These are phyloP conservation scores for Araneus ventricosus DNA, from an alignment of 1,140 invertebrate species.

Conservation along the genomic window DNA sequence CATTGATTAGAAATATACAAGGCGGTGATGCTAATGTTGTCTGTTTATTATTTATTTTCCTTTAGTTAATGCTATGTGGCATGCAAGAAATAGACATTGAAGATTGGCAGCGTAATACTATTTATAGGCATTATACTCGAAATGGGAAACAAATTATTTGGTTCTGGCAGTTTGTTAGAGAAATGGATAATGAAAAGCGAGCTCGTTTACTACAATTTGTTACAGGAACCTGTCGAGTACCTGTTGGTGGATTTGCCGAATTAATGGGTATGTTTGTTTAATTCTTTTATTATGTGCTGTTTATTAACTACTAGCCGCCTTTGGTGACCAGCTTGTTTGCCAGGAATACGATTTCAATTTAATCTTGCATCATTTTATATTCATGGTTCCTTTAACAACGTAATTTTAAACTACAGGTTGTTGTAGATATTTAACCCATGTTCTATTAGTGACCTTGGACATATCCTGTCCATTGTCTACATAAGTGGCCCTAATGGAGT, in stretches of 20 bases:
- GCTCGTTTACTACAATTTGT: conserved; percentile 96
- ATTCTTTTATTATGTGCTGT: neutral
- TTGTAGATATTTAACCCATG: no score
- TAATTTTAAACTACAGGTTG: no score
- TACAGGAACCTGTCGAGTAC: conserved; percentile 97
- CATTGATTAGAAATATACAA: no score
- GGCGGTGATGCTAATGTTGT: no score
- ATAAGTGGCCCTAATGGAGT: no score
- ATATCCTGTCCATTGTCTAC: no score
- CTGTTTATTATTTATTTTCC: conserved; percentile 42
- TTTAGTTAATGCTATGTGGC: conserved; percentile 91
- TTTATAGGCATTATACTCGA: conserved; percentile 96
- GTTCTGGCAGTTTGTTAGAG: conserved; percentile 90
- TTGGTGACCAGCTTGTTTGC: no score
- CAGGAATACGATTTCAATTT: no score
- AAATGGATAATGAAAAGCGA: conserved; percentile 96
- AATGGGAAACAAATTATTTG: conserved; percentile 93
- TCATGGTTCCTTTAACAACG: no score
- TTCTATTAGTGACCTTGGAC: no score
- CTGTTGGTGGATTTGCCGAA: conserved; percentile 98
- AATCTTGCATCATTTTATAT: no score
- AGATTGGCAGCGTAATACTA: conserved; percentile 99
- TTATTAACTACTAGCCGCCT: no score
- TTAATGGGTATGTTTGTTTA: conserved; percentile 87
- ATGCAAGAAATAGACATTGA: conserved; percentile 99